phyloP scores from a whole-genome alignment of 1,140 invertebrate genomes.

The Triops cancriformis region DNA sequence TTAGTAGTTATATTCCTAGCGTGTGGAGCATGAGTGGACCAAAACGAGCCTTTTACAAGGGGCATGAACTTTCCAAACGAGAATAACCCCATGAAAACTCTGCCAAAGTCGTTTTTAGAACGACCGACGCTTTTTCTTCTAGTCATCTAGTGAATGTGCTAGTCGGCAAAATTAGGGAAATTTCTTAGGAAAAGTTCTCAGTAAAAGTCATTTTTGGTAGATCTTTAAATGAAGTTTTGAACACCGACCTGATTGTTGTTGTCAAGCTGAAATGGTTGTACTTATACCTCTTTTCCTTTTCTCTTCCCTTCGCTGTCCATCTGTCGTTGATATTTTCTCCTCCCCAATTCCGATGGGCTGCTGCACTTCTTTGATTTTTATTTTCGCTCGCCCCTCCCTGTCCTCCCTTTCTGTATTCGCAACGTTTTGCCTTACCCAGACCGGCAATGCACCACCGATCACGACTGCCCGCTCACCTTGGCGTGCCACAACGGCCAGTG shows the following conservation, averaged over 20 bases:
- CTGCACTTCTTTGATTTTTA: neutral
- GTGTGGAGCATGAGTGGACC: neutral
- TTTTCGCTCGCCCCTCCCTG: slow-evolving; percentile 21
- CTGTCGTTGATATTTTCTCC: slow-evolving; percentile 26
- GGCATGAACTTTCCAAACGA: neutral
- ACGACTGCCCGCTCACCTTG: slow-evolving; percentile 81
- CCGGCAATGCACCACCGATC: slow-evolving; percentile 79
- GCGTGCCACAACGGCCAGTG: slow-evolving; percentile 75
- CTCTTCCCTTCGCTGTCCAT: slow-evolving; percentile 49
- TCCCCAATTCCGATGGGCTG: neutral
- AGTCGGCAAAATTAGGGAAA: too few species aligned
- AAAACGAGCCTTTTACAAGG: neutral
- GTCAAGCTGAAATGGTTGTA: neutral
- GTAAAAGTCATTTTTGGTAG: too few species aligned
- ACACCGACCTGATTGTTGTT: too few species aligned
- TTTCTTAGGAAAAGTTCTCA: too few species aligned
- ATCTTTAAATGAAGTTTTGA: too few species aligned
- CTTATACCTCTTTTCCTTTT: slow-evolving; percentile 29
- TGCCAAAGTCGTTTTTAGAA: neutral
- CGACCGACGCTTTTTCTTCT: neutral
- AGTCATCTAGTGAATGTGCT: too few species aligned
- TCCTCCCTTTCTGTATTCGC: slow-evolving; percentile 29
- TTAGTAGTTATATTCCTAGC: neutral
- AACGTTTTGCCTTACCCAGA: slow-evolving; percentile 47
- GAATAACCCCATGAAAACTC: neutral